These are phyloP conservation scores for Altica lythri DNA, from an alignment of 2,888 invertebrate genomes.

Conservation along the genomic window DNA sequence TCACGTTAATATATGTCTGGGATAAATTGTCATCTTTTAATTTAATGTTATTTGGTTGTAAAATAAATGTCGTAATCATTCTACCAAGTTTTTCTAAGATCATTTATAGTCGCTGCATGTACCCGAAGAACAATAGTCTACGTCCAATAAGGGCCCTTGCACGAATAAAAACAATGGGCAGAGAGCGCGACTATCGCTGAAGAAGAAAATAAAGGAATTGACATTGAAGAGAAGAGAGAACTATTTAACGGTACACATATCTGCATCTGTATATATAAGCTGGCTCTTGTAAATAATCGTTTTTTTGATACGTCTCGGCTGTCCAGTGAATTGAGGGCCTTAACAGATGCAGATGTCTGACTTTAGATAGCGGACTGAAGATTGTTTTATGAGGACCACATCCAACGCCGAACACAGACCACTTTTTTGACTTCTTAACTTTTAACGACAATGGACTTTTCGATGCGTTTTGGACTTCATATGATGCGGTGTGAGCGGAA, in stretches of 20 bases:
- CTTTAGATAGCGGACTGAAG: conserved; percentile 47
- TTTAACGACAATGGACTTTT: conserved; percentile 36
- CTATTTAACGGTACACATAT: conserved; percentile 39
- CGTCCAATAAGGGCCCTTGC: conserved; percentile 24
- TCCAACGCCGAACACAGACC: conserved; percentile 45
- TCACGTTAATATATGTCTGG: too few relatives aligned
- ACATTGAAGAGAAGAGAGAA: conserved; percentile 19
- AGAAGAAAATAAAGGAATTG: conserved; percentile 12
- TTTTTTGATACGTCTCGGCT: conserved; percentile 41
- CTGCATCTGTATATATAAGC: conserved; percentile 36
- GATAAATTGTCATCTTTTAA: too few relatives aligned
- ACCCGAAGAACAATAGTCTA: conserved; percentile 22
- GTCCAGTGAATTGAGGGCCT: conserved; percentile 31
- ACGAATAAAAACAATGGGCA: conserved; percentile 23
- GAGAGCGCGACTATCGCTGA: conserved; percentile 10
- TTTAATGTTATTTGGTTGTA: conserved; percentile 8
- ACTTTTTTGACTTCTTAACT: conserved; percentile 45
- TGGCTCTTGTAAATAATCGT: conserved; percentile 44
- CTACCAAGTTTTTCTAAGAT: conserved; percentile 6
- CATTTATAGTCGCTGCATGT: conserved; percentile 21
- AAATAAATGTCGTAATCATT: conserved; percentile 11
- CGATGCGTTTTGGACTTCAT: conserved; percentile 35
- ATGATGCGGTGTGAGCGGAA: conserved; percentile 50
- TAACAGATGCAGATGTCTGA: conserved; percentile 46
- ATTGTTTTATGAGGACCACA: conserved; percentile 51